Percentiles rank a stretch among this genome's conserved stretches.
Evolutionary conservation across 2,888 invertebrate genomes (phyloP).

Genomic region (Polietes domitor): DNA sequence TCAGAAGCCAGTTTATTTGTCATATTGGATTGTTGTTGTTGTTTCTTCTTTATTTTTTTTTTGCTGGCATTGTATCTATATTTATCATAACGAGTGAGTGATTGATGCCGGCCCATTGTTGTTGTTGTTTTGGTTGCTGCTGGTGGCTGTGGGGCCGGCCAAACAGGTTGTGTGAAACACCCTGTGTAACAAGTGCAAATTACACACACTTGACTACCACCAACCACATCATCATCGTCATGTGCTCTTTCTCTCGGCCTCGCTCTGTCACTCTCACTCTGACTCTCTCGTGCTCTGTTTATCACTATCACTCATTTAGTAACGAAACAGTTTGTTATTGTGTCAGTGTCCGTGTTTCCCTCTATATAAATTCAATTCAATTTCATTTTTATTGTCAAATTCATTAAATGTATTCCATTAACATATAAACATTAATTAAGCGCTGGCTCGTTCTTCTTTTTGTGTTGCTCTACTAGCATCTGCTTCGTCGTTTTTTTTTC

Average conservation of each 20-base stretch:
- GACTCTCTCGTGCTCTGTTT: not conserved
- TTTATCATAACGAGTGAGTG: constrained; percentile 15
- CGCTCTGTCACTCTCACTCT: not conserved
- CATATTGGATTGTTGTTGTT: constrained; percentile 16
- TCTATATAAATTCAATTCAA: not conserved
- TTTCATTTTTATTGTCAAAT: constrained; percentile 6
- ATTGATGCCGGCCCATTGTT: constrained; percentile 35
- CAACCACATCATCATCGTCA: too few species aligned
- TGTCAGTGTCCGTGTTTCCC: too few species aligned
- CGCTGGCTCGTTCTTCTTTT: not conserved
- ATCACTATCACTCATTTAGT: not conserved
- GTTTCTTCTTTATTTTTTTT: constrained; percentile 20
- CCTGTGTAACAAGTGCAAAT: constrained; percentile 3
- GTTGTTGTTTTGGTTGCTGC: not conserved
- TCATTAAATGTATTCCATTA: constrained; percentile 9
- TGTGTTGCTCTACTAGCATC: not conserved
- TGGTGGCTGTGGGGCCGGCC: not conserved
- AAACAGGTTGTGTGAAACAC: constrained; percentile 11
- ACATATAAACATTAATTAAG: constrained; percentile 22
- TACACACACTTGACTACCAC: not conserved
- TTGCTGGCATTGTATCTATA: constrained; percentile 36
- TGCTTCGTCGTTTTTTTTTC: not conserved
- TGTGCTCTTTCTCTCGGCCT: too few species aligned
- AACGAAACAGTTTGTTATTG: not conserved
- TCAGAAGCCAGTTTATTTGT: constrained; percentile 31